These are phyloP conservation scores for Thunnus albacares DNA, from an alignment of 2,797 vertebrate genomes.

Conservation along the genomic window DNA sequence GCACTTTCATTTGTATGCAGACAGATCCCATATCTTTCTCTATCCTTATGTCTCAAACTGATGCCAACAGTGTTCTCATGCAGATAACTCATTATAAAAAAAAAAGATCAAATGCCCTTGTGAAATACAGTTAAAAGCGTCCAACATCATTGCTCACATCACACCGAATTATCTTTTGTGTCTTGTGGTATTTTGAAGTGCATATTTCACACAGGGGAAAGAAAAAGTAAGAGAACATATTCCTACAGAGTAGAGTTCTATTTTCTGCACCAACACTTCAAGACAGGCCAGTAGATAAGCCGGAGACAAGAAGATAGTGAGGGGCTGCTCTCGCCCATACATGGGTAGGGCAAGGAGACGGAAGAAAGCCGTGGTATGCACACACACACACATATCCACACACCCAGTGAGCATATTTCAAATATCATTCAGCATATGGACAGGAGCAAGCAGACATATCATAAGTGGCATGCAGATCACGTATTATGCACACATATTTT, in stretches of 20 bases:
- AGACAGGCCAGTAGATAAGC: conserved; percentile 76
- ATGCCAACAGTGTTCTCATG: conserved; percentile 31
- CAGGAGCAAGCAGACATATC: conserved; percentile 25
- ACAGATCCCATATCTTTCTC: conserved; percentile 23
- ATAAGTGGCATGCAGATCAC: conserved; percentile 53
- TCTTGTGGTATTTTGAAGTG: conserved; percentile 32
- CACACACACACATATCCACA: conserved; percentile 38
- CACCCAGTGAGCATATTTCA: conserved; percentile 65
- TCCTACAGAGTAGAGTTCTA: conserved; percentile 59
- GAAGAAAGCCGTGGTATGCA: conserved; percentile 45
- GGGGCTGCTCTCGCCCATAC: conserved; percentile 48
- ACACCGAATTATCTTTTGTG: conserved; percentile 37
- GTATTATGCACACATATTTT: conserved; percentile 54
- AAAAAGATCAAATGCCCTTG: conserved; percentile 35
- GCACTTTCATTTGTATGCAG: conserved; percentile 65
- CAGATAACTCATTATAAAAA: conserved; percentile 50
- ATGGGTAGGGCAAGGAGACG: conserved; percentile 54
- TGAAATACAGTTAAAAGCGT: conserved; percentile 52
- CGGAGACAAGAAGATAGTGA: conserved; percentile 63
- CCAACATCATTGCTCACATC: conserved; percentile 37
- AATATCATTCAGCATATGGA: conserved; percentile 68
- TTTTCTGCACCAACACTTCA: conserved; percentile 71
- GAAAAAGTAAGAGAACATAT: conserved; percentile 26
- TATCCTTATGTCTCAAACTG: conserved; percentile 23
- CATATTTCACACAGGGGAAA: conserved; percentile 35